Base-by-base conservation (phyloP, 2,888 invertebrate species). In the Nomada lathburiana region DNA sequence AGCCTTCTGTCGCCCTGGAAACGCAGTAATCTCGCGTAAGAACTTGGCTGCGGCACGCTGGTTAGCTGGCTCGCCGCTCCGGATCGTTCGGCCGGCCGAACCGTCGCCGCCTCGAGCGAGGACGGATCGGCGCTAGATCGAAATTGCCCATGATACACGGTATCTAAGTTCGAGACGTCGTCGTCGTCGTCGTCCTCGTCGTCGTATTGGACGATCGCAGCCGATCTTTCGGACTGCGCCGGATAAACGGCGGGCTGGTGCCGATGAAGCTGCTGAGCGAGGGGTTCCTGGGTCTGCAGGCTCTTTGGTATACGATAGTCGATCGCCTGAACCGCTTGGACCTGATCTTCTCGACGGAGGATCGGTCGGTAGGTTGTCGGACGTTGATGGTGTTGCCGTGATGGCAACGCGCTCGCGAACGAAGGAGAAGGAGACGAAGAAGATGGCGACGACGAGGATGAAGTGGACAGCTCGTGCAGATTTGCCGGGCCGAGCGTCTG, bases 281-380 rank as follows among this genome's bases (percentile, higher is more conserved):
- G 65, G 20, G 82, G 79, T 60, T 90, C 89, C 65, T 88, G 90
- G 71, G 76, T 60, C 74, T 87, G 87, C 57, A 88, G 83, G 74
- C 86, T 91, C 72, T 90, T 89, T 42, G 91, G 90, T 73, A 92
- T 84, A 57, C 88, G 89, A 86, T 92, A 92, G 73, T 93, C 92
- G 72, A 92, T 75, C 42, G 93, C 90, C 55, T 90, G 92, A 18
- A 92, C 85, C 63, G 91, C 89, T 78, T 93, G 91, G 59, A 93
- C 88, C 69, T 89, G 89, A 84, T 91, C 91, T 75, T 90, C 91
- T 23, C 90, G 90, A 62, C 92, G 92, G 16, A 90, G 84, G 44
- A 87, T 74, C 42, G 92, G 92, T 57, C 93, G 91, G 84, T 93
- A 93, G 16, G 93, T 93, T 47, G 93, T 93, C 52, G 93, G 90